These are phyloP conservation scores for Papilio xuthus DNA, from an alignment of 1,140 invertebrate species.

Conservation along the genomic window DNA sequence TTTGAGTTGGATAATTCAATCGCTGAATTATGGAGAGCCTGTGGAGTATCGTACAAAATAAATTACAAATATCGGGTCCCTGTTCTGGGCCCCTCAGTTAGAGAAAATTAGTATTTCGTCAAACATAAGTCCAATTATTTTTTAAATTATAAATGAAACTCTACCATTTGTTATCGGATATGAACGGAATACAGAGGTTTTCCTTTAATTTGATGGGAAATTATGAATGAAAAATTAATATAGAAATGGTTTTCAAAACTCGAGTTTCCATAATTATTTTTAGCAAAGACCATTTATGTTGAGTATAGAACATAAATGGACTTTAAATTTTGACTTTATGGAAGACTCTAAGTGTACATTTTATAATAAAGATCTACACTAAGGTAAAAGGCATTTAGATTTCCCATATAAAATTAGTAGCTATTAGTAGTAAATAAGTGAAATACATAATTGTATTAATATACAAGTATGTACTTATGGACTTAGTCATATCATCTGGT, in stretches of 20 bases:
- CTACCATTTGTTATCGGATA: neutral
- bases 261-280: too few relatives aligned
- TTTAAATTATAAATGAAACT: neutral
- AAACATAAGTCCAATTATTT: conserved; percentile 13
- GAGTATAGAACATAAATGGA: too few relatives aligned
- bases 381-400: too few relatives aligned
- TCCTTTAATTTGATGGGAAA: neutral
- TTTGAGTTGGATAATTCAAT: conserved; percentile 24
- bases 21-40: conserved; percentile 19
- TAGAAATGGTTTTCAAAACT: too few relatives aligned
- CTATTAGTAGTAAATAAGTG: too few relatives aligned
- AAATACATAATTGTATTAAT: too few relatives aligned
- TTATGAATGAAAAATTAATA: too few relatives aligned
- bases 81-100: neutral
- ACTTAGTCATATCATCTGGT: neutral
- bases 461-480: neutral
- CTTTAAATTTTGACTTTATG: too few relatives aligned
- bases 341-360: too few relatives aligned
- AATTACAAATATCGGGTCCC: conserved; percentile 11
- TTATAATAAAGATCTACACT: too few relatives aligned
- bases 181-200: neutral
- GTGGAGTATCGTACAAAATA: conserved; percentile 23
- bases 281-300: too few relatives aligned
- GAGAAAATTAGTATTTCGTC: neutral
- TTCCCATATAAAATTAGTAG: too few relatives aligned